phyloP scores from a whole-genome alignment of 2,113 vertebrate species.

The Saimiri boliviensis region DNA sequence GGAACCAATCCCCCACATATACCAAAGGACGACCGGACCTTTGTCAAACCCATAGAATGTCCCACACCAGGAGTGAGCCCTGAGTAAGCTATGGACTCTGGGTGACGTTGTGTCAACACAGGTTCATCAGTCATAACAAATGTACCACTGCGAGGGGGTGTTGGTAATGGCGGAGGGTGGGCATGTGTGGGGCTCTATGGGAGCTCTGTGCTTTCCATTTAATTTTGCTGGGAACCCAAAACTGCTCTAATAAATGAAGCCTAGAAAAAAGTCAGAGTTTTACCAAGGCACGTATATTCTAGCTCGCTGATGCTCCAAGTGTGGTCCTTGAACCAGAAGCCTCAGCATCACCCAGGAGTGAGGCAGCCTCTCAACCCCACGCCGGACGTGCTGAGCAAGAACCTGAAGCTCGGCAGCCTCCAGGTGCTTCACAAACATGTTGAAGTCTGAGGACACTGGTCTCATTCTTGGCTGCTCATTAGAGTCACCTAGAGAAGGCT shows the following conservation, averaged over 20 bases:
- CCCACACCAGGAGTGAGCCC: neutral
- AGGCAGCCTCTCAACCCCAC: neutral
- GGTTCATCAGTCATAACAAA: rapidly evolving
- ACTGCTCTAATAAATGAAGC: neutral
- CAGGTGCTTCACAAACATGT: neutral
- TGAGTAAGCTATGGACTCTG: rapidly evolving
- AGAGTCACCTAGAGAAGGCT: neutral
- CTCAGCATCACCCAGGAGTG: neutral
- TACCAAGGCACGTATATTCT: neutral
- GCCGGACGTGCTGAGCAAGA: neutral
- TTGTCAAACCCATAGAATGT: neutral
- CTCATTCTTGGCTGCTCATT: neutral
- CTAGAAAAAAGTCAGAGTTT: neutral
- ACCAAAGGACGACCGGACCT: neutral
- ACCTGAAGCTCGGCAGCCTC: neutral
- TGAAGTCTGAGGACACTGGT: neutral
- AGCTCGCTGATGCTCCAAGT: neutral
- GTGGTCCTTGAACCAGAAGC: neutral
- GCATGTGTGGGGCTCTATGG: neutral
- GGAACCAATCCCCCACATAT: neutral
- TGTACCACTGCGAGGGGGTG: too few species aligned
- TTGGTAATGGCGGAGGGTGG: neutral
- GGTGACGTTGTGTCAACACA: neutral
- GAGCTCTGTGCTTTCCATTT: neutral
- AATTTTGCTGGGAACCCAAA: neutral